These are phyloP conservation scores for Frankliniella fusca DNA, from an alignment of 2,888 invertebrate species.

Conservation along the genomic window DNA sequence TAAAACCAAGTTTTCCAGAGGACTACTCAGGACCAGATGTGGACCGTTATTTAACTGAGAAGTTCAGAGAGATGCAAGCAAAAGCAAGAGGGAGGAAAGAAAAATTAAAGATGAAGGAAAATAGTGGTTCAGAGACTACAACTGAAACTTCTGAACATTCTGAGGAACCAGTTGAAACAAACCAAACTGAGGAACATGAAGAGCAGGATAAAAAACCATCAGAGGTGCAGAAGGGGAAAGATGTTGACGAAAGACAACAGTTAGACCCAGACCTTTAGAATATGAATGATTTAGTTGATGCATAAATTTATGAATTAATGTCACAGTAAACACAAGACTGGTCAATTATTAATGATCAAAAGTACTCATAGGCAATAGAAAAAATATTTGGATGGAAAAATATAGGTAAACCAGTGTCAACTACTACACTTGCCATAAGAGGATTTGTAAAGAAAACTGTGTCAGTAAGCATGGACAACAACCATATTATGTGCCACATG, in stretches of 20 bases:
- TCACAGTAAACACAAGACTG: too few species aligned
- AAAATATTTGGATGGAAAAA: too few species aligned
- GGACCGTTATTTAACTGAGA: conserved; percentile 76
- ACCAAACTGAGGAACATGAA: conserved; percentile 13
- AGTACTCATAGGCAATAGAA: too few species aligned
- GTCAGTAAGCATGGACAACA: too few species aligned
- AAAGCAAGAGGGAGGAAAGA: conserved; percentile 64
- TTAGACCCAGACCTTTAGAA: conserved; percentile 21
- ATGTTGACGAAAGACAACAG: background rate
- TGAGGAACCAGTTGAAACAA: conserved; percentile 7
- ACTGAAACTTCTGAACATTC: conserved; percentile 14
- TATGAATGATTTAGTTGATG: background rate
- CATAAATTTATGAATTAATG: background rate
- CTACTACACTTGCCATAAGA: too few species aligned
- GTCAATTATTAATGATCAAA: too few species aligned
- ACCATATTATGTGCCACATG: background rate
- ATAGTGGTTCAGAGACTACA: background rate
- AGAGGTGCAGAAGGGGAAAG: background rate
- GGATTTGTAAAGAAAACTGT: too few species aligned
- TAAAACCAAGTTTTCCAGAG: conserved; percentile 83
- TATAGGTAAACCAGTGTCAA: too few species aligned
- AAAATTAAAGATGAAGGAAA: conserved; percentile 42
- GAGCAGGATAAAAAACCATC: background rate
- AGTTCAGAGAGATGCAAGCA: conserved; percentile 83
- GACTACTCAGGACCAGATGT: conserved; percentile 85